Evolutionary conservation across 2,797 vertebrate genomes (phyloP).

Genomic region (Arvicola amphibius): DNA sequence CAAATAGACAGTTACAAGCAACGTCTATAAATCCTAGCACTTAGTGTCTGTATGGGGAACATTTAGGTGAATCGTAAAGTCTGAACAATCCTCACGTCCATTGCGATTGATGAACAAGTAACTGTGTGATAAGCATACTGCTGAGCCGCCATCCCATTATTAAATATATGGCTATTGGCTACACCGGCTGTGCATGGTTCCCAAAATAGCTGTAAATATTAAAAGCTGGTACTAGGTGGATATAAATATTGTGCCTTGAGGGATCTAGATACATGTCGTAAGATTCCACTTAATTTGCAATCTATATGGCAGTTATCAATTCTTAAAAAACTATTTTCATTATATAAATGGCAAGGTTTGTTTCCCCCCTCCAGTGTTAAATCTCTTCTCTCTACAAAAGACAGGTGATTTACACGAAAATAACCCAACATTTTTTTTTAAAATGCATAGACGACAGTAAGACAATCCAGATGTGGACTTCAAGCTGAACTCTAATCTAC

Average conservation of each 20-base stretch:
- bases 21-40: constrained; percentile 74
- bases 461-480: constrained; percentile 67
- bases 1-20: constrained; percentile 77
- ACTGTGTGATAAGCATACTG: constrained; percentile 45
- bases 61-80: constrained; percentile 59
- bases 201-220: constrained; percentile 77
- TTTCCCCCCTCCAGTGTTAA: constrained; percentile 23
- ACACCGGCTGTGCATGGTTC: constrained; percentile 59
- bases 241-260: constrained; percentile 52
- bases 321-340: constrained; percentile 63
- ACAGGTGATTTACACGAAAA: constrained; percentile 67
- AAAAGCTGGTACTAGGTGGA: constrained; percentile 64
- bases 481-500: constrained; percentile 55
- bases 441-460: constrained; percentile 61
- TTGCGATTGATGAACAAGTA: constrained; percentile 46
- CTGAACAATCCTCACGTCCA: constrained; percentile 66
- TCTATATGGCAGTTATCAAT: constrained; percentile 71
- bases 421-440: constrained; percentile 38
- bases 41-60: constrained; percentile 69
- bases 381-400: constrained; percentile 71
- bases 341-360: constrained; percentile 36
- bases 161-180: constrained; percentile 77
- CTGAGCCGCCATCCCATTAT: constrained; percentile 57
- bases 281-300: constrained; percentile 64
- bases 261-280: constrained; percentile 48